Base-by-base conservation (phyloP, 2,113 vertebrate genomes). In the Aegithalos caudatus region DNA sequence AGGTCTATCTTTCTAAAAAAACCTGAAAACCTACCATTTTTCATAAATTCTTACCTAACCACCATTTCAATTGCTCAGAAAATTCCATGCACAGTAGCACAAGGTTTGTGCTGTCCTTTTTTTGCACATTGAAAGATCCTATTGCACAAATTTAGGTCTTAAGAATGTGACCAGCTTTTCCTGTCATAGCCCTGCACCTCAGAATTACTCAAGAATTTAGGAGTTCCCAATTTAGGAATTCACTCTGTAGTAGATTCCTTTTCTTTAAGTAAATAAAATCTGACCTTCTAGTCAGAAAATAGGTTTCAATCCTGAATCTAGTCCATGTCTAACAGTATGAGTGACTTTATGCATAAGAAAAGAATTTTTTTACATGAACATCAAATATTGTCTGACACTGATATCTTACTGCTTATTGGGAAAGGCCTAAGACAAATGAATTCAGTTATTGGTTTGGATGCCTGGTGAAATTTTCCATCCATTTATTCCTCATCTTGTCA, bases 261-360 rank as follows among this genome's bases (percentile, higher is more conserved):
- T 7, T 67, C 31, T 48, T 90, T 27, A 81, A 66, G 35, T 47
- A 77, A 80, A 31, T 80, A 23, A n/a, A n/a, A n/a, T n/a, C n/a
- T n/a, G n/a, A 7, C 6, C 16, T 88, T 14, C 38, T 54, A 85
- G 23, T 24, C 18, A 53, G 28, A 82, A 82, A 45, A 35, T 1
- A 69, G 20, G 18, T 61, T 72, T 90, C 22, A 77, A 5, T 62
- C 20, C 24, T 47, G 14, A 73, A 66, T 31, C 35, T 58, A 58
- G 12, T 18, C 8, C 22, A 56, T 47, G n/a, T 22, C 23, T 42
- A 70, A 62, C 3, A 19, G 9, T 25, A 18, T 0, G 0, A 64
- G 24, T 53, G 31, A 88, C 13, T 72, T 72, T 6, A 83, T 61
- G 37, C 13, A 67, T 10, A 80, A 42, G 14, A 69, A 53, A 56